These are phyloP conservation scores for Daktulosphaira vitifoliae DNA, from an alignment of 1,140 invertebrate species.

Conservation along the genomic window DNA sequence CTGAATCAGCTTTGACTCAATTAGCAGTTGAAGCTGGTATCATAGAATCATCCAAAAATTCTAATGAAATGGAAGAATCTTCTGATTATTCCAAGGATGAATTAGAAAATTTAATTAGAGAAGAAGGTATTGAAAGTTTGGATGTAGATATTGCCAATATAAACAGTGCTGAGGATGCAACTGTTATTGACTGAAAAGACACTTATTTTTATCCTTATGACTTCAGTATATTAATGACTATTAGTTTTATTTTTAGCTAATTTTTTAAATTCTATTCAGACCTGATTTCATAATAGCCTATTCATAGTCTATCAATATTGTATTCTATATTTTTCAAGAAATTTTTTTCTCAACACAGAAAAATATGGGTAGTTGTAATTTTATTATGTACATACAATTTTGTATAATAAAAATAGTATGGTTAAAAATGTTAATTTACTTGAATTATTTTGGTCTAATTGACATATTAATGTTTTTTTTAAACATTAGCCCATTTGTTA, in stretches of 20 bases:
- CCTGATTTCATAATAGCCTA: conserved; percentile 14
- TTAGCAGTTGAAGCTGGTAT: conserved; percentile 57
- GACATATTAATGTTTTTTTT: conserved; percentile 17
- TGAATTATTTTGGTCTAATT: conserved; percentile 30
- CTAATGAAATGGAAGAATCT: conserved; percentile 7
- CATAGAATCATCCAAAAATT: conserved; percentile 44
- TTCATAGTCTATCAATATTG: conserved; percentile 17
- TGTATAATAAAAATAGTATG: conserved; percentile 24
- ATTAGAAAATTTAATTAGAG: conserved; percentile 13
- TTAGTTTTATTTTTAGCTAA: conserved; percentile 14
- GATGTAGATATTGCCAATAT: conserved; percentile 21
- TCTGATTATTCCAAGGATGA: neutral
- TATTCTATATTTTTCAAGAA: conserved; percentile 30
- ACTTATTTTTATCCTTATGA: conserved; percentile 11
- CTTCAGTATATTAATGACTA: neutral
- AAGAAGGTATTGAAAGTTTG: conserved; percentile 28
- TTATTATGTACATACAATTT: conserved; percentile 32
- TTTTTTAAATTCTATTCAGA: conserved; percentile 2
- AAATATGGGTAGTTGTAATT: conserved; percentile 31
- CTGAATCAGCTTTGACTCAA: conserved; percentile 55
- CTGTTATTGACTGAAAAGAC: conserved; percentile 29
- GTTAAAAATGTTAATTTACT: conserved; percentile 26
- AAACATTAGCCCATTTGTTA: conserved; percentile 22
- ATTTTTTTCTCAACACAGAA: conserved; percentile 24
- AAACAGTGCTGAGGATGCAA: neutral